Percentiles rank a stretch among this genome's conserved stretches.
These are phyloP conservation scores for Salmo trutta DNA, from an alignment of 2,797 vertebrate species.

Conservation along the genomic window DNA sequence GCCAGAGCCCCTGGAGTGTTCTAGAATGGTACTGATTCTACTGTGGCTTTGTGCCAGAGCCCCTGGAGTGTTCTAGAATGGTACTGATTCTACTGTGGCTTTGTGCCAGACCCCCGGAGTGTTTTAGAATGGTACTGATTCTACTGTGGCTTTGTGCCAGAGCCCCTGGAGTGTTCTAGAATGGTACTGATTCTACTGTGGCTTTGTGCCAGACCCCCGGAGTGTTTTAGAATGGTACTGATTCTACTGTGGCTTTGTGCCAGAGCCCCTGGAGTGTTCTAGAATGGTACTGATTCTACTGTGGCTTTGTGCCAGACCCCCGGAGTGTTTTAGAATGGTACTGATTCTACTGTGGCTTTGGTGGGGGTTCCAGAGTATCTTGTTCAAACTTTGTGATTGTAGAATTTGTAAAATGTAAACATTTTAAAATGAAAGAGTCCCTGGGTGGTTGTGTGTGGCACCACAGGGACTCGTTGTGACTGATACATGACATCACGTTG, in stretches of 20 bases:
- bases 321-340: not conserved
- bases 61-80: not conserved
- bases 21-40: not conserved
- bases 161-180: not conserved
- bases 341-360: not conserved
- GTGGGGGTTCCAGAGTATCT: not conserved
- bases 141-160: not conserved
- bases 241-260: not conserved
- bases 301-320: too few relatives aligned
- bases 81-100: not conserved
- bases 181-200: not conserved
- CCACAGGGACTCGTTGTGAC: not conserved
- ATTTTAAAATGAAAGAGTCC: too few relatives aligned
- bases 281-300: not conserved
- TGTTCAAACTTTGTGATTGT: slow-evolving; percentile 5
- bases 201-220: not conserved
- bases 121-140: not conserved
- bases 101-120: not conserved
- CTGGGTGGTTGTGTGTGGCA: not conserved
- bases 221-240: not conserved
- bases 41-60: not conserved
- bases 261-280: not conserved
- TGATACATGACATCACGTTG: not conserved
- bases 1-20: not conserved
- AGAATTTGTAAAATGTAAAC: not conserved